A percentile compares a stretch with the other conserved stretches of the same genome.
Conservation (phyloP, 37 sponge, comb jelly and placozoan species). For the Mnemiopsis leidyi region DNA sequence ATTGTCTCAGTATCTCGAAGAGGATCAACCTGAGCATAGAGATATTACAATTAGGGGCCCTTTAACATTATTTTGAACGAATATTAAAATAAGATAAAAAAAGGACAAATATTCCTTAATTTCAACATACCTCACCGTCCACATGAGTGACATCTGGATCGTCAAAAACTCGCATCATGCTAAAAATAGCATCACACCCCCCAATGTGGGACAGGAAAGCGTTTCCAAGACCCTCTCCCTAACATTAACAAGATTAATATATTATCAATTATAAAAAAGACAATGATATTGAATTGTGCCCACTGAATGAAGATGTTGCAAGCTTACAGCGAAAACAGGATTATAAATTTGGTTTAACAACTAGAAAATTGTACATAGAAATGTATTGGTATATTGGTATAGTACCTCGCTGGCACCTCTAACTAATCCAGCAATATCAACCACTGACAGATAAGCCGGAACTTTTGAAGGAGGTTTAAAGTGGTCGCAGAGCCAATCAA, state of each 20-base stretch:
- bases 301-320: no score
- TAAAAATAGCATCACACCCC: conserved; percentile 95
- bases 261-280: not conserved
- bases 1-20: conserved; percentile 93
- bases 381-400: no score
- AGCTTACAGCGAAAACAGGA: no score
- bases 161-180: conserved; percentile 92
- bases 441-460: conserved; percentile 88
- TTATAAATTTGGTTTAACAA: no score
- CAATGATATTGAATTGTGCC: not conserved
- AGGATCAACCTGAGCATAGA: conserved; percentile 76
- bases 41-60: no score
- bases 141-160: conserved; percentile 96
- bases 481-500: conserved; percentile 80
- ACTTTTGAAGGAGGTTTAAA: conserved; percentile 82
- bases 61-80: no score
- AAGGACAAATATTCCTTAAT: no score
- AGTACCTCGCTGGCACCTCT: conserved; percentile 95
- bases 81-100: no score
- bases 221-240: conserved; percentile 88
- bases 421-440: conserved; percentile 96
- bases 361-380: no score
- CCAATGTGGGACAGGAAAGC: conserved; percentile 93
- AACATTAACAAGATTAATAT: not conserved
- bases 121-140: conserved; percentile 91